Conservation (phyloP, 2,888 invertebrate genomes). For the Amblyjoppa proteus region DNA sequence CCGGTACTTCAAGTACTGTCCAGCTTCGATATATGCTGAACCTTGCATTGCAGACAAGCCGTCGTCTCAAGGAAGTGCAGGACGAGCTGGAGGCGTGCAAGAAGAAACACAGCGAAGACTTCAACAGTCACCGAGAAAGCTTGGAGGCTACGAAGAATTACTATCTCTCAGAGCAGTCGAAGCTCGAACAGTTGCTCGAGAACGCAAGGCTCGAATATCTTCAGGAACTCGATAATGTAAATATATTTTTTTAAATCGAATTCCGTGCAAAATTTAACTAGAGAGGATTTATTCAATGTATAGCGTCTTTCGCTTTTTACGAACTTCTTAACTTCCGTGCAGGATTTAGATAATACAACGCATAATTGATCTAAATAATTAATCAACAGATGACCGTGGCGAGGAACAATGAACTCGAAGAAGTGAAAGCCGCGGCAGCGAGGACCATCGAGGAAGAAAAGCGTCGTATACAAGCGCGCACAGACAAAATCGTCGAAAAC, state of each 20-base stretch:
- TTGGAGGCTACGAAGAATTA: slow-evolving; percentile 69
- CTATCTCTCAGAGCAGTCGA: slow-evolving; percentile 71
- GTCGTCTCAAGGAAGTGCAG: slow-evolving; percentile 71
- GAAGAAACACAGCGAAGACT: slow-evolving; percentile 65
- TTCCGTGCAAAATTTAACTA: not conserved
- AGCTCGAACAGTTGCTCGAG: slow-evolving; percentile 72
- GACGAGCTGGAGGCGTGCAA: slow-evolving; percentile 71
- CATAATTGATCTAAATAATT: not conserved
- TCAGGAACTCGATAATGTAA: slow-evolving; percentile 76
- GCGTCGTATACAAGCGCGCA: slow-evolving; percentile 75
- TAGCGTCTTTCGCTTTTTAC: no score
- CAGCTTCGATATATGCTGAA: not conserved
- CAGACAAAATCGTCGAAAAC: slow-evolving; percentile 78
- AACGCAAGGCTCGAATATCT: slow-evolving; percentile 73
- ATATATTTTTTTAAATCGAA: slow-evolving; percentile 21
- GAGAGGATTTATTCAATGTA: no score
- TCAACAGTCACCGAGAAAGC: slow-evolving; percentile 71
- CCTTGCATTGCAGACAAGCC: slow-evolving; percentile 68
- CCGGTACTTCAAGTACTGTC: no score
- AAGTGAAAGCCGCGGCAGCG: slow-evolving; percentile 73
- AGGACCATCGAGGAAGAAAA: slow-evolving; percentile 78
- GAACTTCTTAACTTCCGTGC: not conserved
- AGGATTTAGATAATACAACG: not conserved
- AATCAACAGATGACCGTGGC: slow-evolving; percentile 73
- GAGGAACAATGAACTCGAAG: slow-evolving; percentile 75